Base-by-base conservation (phyloP, 2,113 vertebrate species). In the Coregonus clupeaformis region DNA sequence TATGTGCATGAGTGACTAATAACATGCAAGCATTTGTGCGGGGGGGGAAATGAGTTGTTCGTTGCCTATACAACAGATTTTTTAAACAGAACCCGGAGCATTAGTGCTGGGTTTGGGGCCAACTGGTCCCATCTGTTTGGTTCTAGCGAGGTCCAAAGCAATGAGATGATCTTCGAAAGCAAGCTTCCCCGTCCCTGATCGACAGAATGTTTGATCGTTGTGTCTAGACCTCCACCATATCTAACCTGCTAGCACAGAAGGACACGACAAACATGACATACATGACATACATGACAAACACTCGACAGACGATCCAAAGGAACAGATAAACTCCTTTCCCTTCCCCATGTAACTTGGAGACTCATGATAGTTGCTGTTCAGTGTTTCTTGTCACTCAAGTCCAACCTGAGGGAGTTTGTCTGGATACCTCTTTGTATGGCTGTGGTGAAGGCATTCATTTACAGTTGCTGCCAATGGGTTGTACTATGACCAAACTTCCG, bases 231-330 rank as follows among this genome's bases (percentile, higher is more conserved):
- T 91, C 90, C 89, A 85, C 78, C 89, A 83, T 75, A 76, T 90
- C 93, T 93, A 90, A 93, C 91, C 91, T 88, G 82, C 85, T 88
- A 93, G 91, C 90, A 94, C 93, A 93, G 91, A 93, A 93, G 91
- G 92, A 93, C 88, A 90, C 80, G 69, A 11, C 36, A 11, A 9
- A 36, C 36, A 36, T 36, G 36, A 36, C 36, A 36, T 9, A 36
- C 36, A 2, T 7, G 36, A 36, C 88, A 92, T n/a, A 93, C 88
- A 90, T 79, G 69, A 11, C 36, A 11, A 92, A 93, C 92, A 91
- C 91, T 90, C 76, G 85, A 90, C 89, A 92, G 89, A 92, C 88
- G 89, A 91, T 89, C 86, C 86, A 88, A 85, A 83, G 82, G 84
- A 89, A 88, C 85, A 88, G 85, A 89, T 42, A 42, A 83, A 84